A percentile compares a stretch with the other conserved stretches of the same genome.
Evolutionary conservation across 2,888 invertebrate species (phyloP).

Genomic region (Idaea straminata): DNA sequence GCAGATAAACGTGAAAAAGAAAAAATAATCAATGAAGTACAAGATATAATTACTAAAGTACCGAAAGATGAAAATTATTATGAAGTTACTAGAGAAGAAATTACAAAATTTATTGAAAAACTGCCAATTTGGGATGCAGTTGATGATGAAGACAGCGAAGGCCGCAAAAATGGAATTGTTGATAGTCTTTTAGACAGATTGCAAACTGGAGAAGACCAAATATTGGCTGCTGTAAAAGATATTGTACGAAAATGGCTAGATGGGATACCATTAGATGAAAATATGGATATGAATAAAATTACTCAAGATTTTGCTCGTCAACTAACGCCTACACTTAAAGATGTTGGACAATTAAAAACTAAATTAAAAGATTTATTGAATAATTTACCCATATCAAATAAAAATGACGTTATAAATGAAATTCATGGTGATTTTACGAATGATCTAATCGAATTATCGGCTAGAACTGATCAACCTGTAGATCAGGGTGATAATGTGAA

Average conservation of each 20-base stretch:
- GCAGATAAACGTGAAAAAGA: constrained; percentile 30
- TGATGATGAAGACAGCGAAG: constrained; percentile 27
- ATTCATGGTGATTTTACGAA: constrained; percentile 25
- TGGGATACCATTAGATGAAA: constrained; percentile 25
- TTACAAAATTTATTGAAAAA: constrained; percentile 31
- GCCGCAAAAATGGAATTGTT: constrained; percentile 34
- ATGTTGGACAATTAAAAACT: constrained; percentile 24
- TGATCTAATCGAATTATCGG: constrained; percentile 16
- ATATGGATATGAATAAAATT: constrained; percentile 20
- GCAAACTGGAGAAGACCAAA: constrained; percentile 16
- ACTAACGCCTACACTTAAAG: constrained; percentile 27
- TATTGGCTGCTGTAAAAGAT: constrained; percentile 26
- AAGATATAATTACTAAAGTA: constrained; percentile 23
- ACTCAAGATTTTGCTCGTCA: constrained; percentile 26
- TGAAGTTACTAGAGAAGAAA: constrained; percentile 29
- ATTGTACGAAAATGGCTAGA: constrained; percentile 29
- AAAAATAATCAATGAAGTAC: constrained; percentile 28
- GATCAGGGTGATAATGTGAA: constrained; percentile 6
- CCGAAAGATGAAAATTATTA: constrained; percentile 31
- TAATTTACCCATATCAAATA: constrained; percentile 19
- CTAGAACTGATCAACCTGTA: constrained; percentile 9
- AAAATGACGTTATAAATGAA: constrained; percentile 14
- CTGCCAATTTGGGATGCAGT: constrained; percentile 48
- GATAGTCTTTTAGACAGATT: constrained; percentile 34
- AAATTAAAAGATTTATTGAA: constrained; percentile 31